Base-by-base conservation (phyloP, 2,797 vertebrate species). In the Erithacus rubecula region DNA sequence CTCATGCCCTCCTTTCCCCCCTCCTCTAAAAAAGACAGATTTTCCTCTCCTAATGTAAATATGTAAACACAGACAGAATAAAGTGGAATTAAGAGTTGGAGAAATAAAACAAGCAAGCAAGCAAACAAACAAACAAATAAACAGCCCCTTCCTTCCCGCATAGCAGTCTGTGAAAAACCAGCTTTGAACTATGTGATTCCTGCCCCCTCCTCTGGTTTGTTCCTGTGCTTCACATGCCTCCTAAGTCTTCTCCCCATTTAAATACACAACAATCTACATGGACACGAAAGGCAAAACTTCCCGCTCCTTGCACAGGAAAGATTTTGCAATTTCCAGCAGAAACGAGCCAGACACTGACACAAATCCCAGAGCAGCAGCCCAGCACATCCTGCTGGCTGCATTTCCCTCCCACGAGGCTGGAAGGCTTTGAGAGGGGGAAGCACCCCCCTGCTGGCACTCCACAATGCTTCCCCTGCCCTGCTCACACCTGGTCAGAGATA, bases 301-400 rank as follows among this genome's bases (percentile, higher is more conserved):
- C 47, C 16, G 2, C 15, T 91, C 43, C 41, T 88, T 67, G 34
- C 55, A 72, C 88, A 76, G 70, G 85, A 88, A 94, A 96, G 62
- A 64, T 88, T 75, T 71, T 94, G 74, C 78, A 39, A 51, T 87
- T 93, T 95, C 80, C 94, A 94, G 59, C 63, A 96, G 92, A 82
- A 95, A 72, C 0, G 9, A 87, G 39, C 47, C 77, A 89, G 83
- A 76, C 83, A 44, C 12, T 32, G 74, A 83, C 74, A 84, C 11
- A 90, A 86, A 72, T 29, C 67, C 70, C 67, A 59, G 39, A 8
- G 47, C 55, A 64, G 58, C 79, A 86, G 58, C 89, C 26, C 83
- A 55, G 90, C 65, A 75, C 67, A 70, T 87, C 93, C 93, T 79
- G 81, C 92, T 78, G 47, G 12, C 65, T 65, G 43, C 3, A 3